These are phyloP conservation scores for Dynastes maya DNA, from an alignment of 2,888 invertebrate species.

Conservation along the genomic window DNA sequence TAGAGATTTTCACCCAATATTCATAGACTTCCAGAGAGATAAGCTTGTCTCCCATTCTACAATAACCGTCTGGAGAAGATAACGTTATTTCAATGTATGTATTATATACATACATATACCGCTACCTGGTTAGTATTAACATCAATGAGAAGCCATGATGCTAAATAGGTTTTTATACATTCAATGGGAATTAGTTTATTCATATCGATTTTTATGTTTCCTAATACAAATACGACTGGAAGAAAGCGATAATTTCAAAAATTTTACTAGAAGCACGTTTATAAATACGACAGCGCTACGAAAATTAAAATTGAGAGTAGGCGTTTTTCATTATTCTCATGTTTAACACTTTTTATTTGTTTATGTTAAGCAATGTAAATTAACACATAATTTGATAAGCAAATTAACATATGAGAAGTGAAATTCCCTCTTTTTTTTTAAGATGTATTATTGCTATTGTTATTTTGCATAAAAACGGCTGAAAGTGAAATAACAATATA, in stretches of 20 bases:
- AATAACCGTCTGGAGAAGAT: not conserved
- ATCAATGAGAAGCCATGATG: not conserved
- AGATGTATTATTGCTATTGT: too few relatives aligned
- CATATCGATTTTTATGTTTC: not conserved
- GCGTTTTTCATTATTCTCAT: not conserved
- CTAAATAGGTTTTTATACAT: constrained; percentile 1
- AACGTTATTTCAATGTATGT: not conserved
- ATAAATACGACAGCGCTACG: not conserved
- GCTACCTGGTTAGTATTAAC: not conserved
- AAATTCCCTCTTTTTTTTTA: not conserved
- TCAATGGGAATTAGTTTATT: not conserved
- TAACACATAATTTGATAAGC: not conserved
- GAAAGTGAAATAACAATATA: too few relatives aligned
- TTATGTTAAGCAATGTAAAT: constrained; percentile 12
- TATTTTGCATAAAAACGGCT: too few relatives aligned
- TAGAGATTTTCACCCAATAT: not conserved
- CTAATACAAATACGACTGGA: constrained; percentile 3
- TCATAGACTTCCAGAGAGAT: not conserved
- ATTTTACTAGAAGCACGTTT: constrained; percentile 22
- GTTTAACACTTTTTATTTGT: constrained; percentile 33
- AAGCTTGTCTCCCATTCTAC: not conserved
- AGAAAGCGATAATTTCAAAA: constrained; percentile 19
- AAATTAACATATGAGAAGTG: not conserved
- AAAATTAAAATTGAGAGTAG: not conserved
- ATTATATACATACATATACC: too few relatives aligned